A percentile compares a stretch with the other conserved stretches of the same genome.
Evolutionary conservation across 2,113 vertebrate species (phyloP).

Genomic region (Leucoraja erinaceus): DNA sequence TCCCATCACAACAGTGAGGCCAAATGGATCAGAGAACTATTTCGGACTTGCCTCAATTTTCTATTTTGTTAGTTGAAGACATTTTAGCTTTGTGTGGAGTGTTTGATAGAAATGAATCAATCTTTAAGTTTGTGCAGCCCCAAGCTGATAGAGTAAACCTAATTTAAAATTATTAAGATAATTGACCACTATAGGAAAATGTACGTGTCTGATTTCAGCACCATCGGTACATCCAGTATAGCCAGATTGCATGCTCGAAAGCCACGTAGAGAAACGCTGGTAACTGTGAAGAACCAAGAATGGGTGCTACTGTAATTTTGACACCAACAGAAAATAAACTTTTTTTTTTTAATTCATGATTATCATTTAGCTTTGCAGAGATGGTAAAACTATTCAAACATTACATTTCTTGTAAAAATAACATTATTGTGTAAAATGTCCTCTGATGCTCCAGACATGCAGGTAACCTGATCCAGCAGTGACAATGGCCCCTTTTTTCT

Average conservation of each 20-base stretch:
- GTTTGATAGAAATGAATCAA: background rate
- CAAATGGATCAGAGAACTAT: background rate
- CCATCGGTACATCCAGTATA: background rate
- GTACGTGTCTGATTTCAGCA: background rate
- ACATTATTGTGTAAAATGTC: background rate
- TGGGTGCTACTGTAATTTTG: too few species aligned
- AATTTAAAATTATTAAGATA: background rate
- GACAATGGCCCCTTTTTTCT: conserved; percentile 26
- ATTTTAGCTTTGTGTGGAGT: background rate
- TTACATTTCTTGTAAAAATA: background rate
- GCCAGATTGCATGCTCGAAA: background rate
- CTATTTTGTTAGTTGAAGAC: background rate
- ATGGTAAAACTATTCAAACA: background rate
- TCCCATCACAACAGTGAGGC: background rate
- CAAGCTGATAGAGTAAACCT: background rate
- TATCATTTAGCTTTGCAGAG: background rate
- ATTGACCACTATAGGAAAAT: background rate
- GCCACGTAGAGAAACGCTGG: background rate
- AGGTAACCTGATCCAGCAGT: background rate
- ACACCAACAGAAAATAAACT: too few species aligned
- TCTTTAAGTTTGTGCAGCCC: background rate
- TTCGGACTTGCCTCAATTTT: background rate
- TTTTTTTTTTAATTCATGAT: background rate
- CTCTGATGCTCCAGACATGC: background rate
- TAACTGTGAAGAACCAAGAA: background rate